Base-by-base conservation (phyloP, 2,888 invertebrate genomes). In the Octodonta nipae region DNA sequence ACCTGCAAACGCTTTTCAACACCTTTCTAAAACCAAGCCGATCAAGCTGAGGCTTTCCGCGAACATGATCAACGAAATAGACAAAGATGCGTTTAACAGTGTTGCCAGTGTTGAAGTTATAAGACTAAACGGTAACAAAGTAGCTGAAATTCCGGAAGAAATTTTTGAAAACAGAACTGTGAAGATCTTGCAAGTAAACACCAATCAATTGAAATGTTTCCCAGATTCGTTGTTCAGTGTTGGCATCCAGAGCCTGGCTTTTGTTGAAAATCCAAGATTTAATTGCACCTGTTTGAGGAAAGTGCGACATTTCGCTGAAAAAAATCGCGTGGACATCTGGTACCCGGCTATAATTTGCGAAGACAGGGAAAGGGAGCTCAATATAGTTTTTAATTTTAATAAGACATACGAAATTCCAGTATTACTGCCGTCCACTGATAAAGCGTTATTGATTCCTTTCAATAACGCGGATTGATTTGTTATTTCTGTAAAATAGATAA, bases 231-330 rank as follows among this genome's bases (percentile, higher is more conserved):
- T 54, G 12, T 47, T 47, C 29, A 25, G 38, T 1, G 30, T 16
- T 11, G 32, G 38, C 4, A 36, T 54, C 3, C 30, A 42, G 6
- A 47, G 43, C 11, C 37, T 56, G 24, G 44, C 45, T 32, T 49
- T 56, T 27, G 37, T 48, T 30, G 50, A 48, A 7, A 56, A 55
- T 32, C 40, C 42, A 3, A 36, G 45, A 1, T 50, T 56, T 31
- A 46, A 49, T 7, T 57, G 57, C 36, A 45, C 45, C 4, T 57
- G 56, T 36, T 38, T 57, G 39, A 39, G 48, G 15, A 46, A 45
- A 34, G 48, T 56, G 14, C 42, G 46, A 20, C 41, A 44, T 15
- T 53, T 50, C 35, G 50, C 48, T 3, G 42, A 47, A n/a, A 39
- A 41, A 14, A 44, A 42, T 10, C 36, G 43, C 7, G 41, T 55